Base-by-base conservation (phyloP, 1,140 invertebrate species). In the Brachionus rotundiformis region DNA sequence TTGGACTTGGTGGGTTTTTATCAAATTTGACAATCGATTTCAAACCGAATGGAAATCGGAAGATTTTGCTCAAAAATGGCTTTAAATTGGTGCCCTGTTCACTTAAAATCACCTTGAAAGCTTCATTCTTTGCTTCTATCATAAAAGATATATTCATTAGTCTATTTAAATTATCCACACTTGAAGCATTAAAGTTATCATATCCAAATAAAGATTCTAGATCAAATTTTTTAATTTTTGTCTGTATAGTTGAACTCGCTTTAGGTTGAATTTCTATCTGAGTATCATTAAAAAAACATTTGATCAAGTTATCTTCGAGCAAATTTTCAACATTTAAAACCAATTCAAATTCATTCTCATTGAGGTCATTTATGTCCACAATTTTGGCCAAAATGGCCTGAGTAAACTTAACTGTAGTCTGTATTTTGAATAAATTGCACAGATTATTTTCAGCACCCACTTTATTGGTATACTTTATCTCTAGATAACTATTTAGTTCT, bases 391-490 rank as follows among this genome's bases (percentile, higher is more conserved):
- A 19, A 10, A 79, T 31, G 4, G 29, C 11, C 11, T 54, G 59
- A 8, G n/a, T 54, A 11, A 79, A 59, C 31, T 54, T 63, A 13
- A 79, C 29, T 11, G 25, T 1, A 7, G 25, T 13, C 25, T 54
- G 44, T 19, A 41, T 36, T 41, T 63, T 79, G 33, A 79, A 79
- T 10, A 59, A 39, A 33, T 59, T 59, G 29, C 76, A 79, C n/a
- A 59, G 19, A 63, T 79, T 59, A 39, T 79, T 79, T 59, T 79
- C 47, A 19, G 8, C 2, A 11, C 76, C 76, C 1, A 19, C 23
- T 29, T 39, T 79, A 31, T 79, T 79, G 27, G 76, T 79, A 31
- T 79, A 79, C 54, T 79, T 79, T 36, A 79, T 54, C 54, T 79
- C 47, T 19, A 79, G 41, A 11, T 16, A 79, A 39, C 8, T 39